Evolutionary conservation across 2,113 vertebrate species (phyloP).

Genomic region (Neotoma lepida): DNA sequence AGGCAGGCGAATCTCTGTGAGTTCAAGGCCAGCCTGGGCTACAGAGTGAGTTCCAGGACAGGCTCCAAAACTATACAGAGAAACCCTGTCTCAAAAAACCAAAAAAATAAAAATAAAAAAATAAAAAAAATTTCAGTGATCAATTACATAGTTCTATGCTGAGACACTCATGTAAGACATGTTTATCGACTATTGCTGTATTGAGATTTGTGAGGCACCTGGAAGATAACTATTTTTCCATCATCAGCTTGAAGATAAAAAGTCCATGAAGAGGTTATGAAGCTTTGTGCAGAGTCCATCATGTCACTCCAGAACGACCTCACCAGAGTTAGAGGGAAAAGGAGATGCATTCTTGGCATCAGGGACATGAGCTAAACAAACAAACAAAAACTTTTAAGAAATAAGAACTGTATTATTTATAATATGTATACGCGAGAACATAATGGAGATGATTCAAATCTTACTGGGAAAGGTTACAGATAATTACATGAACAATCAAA

Average conservation of each 20-base stretch:
- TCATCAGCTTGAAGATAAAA: constrained; percentile 98
- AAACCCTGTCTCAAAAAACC: too few relatives aligned
- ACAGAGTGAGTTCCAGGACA: too few relatives aligned
- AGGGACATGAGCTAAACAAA: constrained; percentile 92
- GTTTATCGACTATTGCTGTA: background rate
- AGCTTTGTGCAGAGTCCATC: constrained; percentile 96
- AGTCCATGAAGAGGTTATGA: constrained; percentile 96
- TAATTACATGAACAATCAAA: background rate
- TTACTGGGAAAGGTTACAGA: constrained; percentile 4
- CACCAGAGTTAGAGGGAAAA: constrained; percentile 94
- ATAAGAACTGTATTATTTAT: constrained; percentile 47
- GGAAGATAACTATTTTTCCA: constrained; percentile 96
- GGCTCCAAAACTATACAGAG: too few relatives aligned
- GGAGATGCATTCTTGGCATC: constrained; percentile 96
- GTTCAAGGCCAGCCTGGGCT: too few relatives aligned
- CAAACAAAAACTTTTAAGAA: constrained; percentile 5
- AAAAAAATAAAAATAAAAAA: too few relatives aligned
- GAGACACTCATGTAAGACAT: constrained; percentile 29
- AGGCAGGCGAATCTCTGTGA: too few relatives aligned
- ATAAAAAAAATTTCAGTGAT: background rate
- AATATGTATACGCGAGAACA: constrained; percentile 13
- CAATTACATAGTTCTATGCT: background rate
- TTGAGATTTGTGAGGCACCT: constrained; percentile 86
- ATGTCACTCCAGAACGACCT: constrained; percentile 95
- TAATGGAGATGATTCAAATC: constrained; percentile 34